phyloP scores from a whole-genome alignment of 2,797 vertebrate species.

The Amblyopsis hoosieri region DNA sequence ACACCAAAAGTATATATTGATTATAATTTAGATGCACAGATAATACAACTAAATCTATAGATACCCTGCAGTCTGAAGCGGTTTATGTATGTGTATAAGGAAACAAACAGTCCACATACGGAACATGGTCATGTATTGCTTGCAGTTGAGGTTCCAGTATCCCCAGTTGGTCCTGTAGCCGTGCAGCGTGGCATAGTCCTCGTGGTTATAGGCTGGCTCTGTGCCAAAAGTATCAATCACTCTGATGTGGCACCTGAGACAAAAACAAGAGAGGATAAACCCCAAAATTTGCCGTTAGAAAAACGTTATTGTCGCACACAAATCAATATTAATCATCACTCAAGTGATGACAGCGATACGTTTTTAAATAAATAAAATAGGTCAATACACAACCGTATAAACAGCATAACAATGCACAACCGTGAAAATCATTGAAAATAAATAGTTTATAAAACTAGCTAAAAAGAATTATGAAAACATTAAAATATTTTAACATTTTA shows the following conservation, averaged over 20 bases:
- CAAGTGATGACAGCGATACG: too few species aligned
- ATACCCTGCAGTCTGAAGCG: neutral
- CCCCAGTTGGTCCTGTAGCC: slow-evolving; percentile 97
- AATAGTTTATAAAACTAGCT: too few species aligned
- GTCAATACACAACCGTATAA: neutral
- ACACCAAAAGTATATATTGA: neutral
- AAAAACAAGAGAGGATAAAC: slow-evolving; percentile 11
- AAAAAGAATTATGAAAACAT: too few species aligned
- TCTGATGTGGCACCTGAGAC: slow-evolving; percentile 88
- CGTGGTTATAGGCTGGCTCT: slow-evolving; percentile 93
- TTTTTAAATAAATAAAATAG: neutral
- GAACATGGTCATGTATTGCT: slow-evolving; percentile 98
- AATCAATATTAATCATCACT: too few species aligned
- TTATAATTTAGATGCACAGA: neutral
- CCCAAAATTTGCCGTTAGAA: neutral
- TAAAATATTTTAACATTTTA: too few species aligned
- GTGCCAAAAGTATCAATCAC: slow-evolving; percentile 97
- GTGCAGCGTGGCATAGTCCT: slow-evolving; percentile 91
- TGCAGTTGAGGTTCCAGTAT: slow-evolving; percentile 93
- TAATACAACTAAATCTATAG: too few species aligned
- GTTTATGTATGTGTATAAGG: neutral
- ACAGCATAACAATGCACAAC: neutral
- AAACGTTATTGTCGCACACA: too few species aligned
- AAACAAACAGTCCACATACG: slow-evolving; percentile 53
- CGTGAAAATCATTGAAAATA: too few species aligned